Evolutionary conservation across 53 echinoderm and acorn worm species (phyloP), one percentile per base, ranked within the genome.

Genomic region (Holothuria leucospilota): DNA sequence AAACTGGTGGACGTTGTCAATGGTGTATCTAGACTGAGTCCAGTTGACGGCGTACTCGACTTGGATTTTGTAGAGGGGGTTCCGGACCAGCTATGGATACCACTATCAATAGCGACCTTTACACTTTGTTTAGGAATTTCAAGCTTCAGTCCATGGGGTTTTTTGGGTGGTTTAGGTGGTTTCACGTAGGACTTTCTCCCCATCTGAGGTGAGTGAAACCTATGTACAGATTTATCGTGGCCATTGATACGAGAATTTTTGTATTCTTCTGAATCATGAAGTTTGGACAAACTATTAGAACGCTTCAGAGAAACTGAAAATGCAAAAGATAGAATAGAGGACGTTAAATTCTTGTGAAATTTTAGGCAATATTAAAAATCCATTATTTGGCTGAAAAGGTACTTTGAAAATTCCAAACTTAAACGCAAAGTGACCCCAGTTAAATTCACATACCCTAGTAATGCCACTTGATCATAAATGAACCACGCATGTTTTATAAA

Each of bases 121-220:
- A 29, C 24, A 16, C 80, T 28, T 15, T 38, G 52, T 51, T 62
- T 59, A 0, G 80, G 80, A 24, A 80, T 80, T 29, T 80, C 80
- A 18, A 80, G 80, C 34, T 80, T 80, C 53, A 80, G 34, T 5
- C 80, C 80, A 25, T 80, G 80, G 7, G 80, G 80, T 21, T 80
- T 80, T 60, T 80, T 80, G 26, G 56, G 80, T 30, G 78, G 80
- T 30, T 80, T 80, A 2, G 80, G 80, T 34, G 80, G 80, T 21
- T 60, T 80, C 18, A 21, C 38, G 80, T 80, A 80, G 34, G 80
- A 80, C 59, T 80, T 80, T 80, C 80, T 59, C 28, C 61, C 26
- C 80, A 80, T 80, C 80, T 80, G 80, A 8, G 80, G 80, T 18
- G 80, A 80, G 27, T 80, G 62, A 59, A 62, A 80, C 3, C 80